Evolutionary conservation across 2,888 invertebrate genomes (phyloP).

Genomic region (Cetonia aurata): DNA sequence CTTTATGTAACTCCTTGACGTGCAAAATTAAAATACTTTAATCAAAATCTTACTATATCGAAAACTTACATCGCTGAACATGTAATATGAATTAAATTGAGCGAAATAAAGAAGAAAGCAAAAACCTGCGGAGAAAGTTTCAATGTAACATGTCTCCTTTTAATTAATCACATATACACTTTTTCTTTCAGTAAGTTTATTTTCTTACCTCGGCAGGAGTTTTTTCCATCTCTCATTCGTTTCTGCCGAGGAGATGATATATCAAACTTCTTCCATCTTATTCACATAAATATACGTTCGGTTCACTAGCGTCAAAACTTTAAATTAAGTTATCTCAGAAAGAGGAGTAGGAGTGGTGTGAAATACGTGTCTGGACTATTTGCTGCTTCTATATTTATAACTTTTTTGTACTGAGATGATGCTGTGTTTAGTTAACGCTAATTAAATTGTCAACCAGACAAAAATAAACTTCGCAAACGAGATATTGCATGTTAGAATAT

Average conservation of each 20-base stretch:
- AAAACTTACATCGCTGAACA: too few species aligned
- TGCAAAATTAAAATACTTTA: too few species aligned
- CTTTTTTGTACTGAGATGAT: neutral
- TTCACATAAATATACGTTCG: constrained; percentile 35
- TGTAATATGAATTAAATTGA: too few species aligned
- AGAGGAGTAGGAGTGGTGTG: constrained; percentile 13
- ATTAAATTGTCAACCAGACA: neutral
- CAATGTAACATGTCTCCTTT: neutral
- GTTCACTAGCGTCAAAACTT: constrained; percentile 40
- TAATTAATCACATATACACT: constrained; percentile 20
- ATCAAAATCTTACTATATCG: too few species aligned
- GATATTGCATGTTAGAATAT: too few species aligned
- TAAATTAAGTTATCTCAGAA: constrained; percentile 37
- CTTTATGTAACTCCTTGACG: too few species aligned
- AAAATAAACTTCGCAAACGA: too few species aligned
- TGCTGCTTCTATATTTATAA: constrained; percentile 14
- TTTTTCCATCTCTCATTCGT: neutral
- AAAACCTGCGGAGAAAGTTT: too few species aligned
- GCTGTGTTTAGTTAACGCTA: neutral
- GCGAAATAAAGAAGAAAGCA: too few species aligned
- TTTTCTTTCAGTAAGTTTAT: constrained; percentile 16
- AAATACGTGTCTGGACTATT: constrained; percentile 21
- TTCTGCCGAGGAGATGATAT: constrained; percentile 9
- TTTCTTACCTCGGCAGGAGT: constrained; percentile 18
- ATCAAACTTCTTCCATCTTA: constrained; percentile 38